Percentiles rank a stretch among this genome's conserved stretches.
These are phyloP conservation scores for Drosophila ambigua DNA, from an alignment of 1,140 invertebrate species.

Conservation along the genomic window DNA sequence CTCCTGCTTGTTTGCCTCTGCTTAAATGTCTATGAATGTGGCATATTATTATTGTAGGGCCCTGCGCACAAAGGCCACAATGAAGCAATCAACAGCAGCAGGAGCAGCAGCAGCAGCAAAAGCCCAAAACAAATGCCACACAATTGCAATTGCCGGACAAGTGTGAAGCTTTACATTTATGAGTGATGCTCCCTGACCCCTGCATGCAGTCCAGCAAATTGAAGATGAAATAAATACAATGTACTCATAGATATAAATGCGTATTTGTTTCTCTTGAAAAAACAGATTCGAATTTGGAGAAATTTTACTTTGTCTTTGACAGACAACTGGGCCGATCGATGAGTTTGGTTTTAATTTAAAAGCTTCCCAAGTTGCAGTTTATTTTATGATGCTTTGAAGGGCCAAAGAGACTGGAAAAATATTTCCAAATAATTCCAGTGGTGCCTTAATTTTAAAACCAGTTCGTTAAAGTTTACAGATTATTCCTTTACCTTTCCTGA, in stretches of 20 bases:
- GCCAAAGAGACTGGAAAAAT: no score
- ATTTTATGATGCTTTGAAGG: no score
- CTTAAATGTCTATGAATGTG: conserved; percentile 11
- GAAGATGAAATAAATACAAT: conserved; percentile 34
- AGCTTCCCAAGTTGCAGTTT: no score
- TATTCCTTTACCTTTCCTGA: background rate
- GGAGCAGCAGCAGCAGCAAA: conserved; percentile 23
- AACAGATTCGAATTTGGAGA: conserved; percentile 15
- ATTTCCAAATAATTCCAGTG: no score
- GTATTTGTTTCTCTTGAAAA: conserved; percentile 22
- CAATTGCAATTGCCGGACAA: conserved; percentile 53
- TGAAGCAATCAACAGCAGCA: conserved; percentile 55
- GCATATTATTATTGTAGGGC: conserved; percentile 57
- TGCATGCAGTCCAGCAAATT: background rate
- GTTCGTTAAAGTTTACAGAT: background rate
- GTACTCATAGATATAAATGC: conserved; percentile 24
- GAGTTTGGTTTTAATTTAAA: background rate
- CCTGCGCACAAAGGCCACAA: conserved; percentile 54
- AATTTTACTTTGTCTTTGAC: conserved; percentile 5
- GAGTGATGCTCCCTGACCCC: conserved; percentile 35
- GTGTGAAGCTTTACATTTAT: conserved; percentile 67
- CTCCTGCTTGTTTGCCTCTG: conserved; percentile 22
- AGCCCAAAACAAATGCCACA: conserved; percentile 55
- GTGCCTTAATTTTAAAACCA: no score
- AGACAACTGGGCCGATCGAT: background rate